Percentiles rank a stretch among this genome's conserved stretches.
Evolutionary conservation across 2,113 vertebrate species (phyloP).

Genomic region (Pelobates fuscus): DNA sequence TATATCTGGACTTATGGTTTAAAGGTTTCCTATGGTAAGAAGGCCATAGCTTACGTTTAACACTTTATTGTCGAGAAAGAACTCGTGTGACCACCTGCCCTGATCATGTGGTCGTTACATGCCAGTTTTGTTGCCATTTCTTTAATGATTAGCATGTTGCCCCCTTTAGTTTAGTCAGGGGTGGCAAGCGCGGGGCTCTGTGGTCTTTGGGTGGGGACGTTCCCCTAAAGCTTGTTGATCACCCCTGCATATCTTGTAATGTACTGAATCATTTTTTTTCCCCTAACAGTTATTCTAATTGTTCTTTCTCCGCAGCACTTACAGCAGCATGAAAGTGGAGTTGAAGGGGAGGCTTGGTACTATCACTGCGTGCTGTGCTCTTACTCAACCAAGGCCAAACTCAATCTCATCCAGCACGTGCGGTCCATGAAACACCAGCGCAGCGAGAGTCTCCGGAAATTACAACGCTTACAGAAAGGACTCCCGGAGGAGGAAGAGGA

Average conservation of each 20-base stretch:
- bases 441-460: conserved; percentile 91
- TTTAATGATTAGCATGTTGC: too few species aligned
- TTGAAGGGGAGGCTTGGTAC: conserved; percentile 93
- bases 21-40: too few species aligned
- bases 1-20: not conserved
- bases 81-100: not conserved
- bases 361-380: conserved; percentile 95
- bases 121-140: too few species aligned
- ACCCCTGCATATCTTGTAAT: not conserved
- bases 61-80: not conserved
- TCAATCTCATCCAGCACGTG: conserved; percentile 97
- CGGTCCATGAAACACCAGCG: conserved; percentile 98
- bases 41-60: not conserved
- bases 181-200: not conserved
- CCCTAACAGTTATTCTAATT: not conserved
- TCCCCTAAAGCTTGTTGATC: not conserved
- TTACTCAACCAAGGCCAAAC: conserved; percentile 98
- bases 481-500: conserved; percentile 92
- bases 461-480: conserved; percentile 94
- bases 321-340: conserved; percentile 92
- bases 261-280: not conserved
- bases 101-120: too few species aligned
- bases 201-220: not conserved
- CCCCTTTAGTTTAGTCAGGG: too few species aligned
- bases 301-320: conserved; percentile 78